Evolutionary conservation across 2,797 vertebrate genomes (phyloP).

Genomic region (Phrynocephalus vlangalii): DNA sequence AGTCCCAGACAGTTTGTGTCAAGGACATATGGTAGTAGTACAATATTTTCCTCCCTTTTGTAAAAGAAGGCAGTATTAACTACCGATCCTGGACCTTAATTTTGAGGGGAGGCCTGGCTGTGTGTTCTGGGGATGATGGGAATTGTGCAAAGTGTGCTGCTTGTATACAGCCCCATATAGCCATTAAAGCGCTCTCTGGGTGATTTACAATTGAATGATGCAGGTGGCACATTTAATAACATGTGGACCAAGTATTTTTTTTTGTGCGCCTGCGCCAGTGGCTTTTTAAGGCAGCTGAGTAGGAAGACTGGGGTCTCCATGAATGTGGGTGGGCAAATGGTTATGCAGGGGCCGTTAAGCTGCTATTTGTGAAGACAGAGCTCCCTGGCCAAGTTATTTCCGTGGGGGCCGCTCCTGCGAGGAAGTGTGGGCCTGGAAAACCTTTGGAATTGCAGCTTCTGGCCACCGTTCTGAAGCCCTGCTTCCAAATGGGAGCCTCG

Average conservation of each 20-base stretch:
- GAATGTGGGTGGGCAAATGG: not conserved
- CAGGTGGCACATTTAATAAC: too few species aligned
- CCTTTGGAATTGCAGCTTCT: not conserved
- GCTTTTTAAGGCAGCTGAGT: not conserved
- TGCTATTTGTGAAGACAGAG: not conserved
- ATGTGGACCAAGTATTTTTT: too few species aligned
- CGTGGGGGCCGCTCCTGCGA: not conserved
- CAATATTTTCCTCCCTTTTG: not conserved
- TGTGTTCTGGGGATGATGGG: not conserved
- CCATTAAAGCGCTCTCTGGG: too few species aligned
- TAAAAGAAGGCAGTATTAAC: not conserved
- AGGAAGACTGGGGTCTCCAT: not conserved
- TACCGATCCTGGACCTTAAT: not conserved
- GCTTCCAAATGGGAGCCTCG: not conserved
- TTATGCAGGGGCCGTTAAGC: not conserved
- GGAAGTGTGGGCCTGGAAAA: not conserved
- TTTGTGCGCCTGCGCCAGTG: not conserved
- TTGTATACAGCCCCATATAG: too few species aligned
- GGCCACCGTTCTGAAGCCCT: not conserved
- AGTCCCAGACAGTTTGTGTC: too few species aligned
- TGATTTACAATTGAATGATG: too few species aligned
- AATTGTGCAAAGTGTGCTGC: too few species aligned
- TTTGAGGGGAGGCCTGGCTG: not conserved
- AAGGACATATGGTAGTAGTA: too few species aligned
- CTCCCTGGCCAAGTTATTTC: not conserved